Percentiles rank a stretch among this genome's conserved stretches.
Conservation (phyloP, 2,113 vertebrate species). For the Loxodonta africana region DNA sequence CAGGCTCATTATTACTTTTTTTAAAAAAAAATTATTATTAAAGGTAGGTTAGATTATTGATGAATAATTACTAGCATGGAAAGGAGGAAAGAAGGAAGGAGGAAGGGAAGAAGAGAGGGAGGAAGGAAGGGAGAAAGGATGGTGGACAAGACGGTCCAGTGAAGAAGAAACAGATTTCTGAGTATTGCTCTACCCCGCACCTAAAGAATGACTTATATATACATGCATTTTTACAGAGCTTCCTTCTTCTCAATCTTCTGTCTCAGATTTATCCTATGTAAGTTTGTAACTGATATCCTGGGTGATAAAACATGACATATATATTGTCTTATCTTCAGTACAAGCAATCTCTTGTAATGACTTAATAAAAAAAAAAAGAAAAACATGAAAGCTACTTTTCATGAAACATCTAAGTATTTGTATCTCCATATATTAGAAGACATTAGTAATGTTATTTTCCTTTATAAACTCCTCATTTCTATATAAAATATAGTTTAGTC, state of each 20-base stretch:
- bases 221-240: not conserved
- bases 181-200: not conserved
- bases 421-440: not conserved
- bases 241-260: not conserved
- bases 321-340: not conserved
- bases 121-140: not conserved
- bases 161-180: not conserved
- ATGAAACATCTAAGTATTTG: slow-evolving; percentile 1
- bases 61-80: not conserved
- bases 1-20: not conserved
- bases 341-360: not conserved
- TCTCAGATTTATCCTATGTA: not conserved
- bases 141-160: not conserved
- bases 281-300: slow-evolving; percentile 22
- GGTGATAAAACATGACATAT: not conserved
- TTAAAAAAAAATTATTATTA: not conserved
- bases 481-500: not conserved
- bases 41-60: not conserved
- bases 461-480: not conserved
- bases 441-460: not conserved
- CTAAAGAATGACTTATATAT: not conserved
- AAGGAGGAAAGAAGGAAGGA: not conserved
- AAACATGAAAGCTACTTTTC: not conserved
- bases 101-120: not conserved
- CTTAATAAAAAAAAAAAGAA: slow-evolving; percentile 20